Base-by-base conservation (phyloP, 1,140 invertebrate species). In the Cotesia typhae region DNA sequence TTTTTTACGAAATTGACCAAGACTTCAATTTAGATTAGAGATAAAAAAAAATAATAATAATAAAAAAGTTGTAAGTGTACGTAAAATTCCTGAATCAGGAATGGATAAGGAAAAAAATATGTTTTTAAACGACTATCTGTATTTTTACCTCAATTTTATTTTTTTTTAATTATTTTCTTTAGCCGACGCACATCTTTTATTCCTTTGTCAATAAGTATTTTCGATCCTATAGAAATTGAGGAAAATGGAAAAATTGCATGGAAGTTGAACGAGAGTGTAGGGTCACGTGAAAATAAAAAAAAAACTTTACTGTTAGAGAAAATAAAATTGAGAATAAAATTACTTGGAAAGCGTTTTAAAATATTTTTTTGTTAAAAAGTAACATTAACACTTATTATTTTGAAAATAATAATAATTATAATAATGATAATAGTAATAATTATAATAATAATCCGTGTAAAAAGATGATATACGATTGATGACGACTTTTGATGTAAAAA, bases 1-100 rank as follows among this genome's bases (percentile, higher is more conserved):
- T 76, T 80, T 79, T 80, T 63, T 77, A 79, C 68, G 73, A 75
- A 77, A 79, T 74, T 71, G 77, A 80, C 79, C 79, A 80, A 80
- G 61, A 72, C 67, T 75, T 60, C 68, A 63, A 70, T 75, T 74
- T 75, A 60, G 55, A 55, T 64, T 67, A 67, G 20, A 41, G 41
- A 69, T 20, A 67, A 53, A 53, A 67, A 67, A 12, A 35, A 67
- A 67, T n/a, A 52, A 38, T 64, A 64, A 12, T 10, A 14, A 36
- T 47, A 38, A 65, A 37, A 5, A n/a, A 20, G 51, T 47, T 47
- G 41, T 35, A 63, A 63, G 41, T 59, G 57, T 59, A 59, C 17
- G 7, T 59, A 59, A 59, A 9, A 20, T 20, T 59, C 17, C 20
- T 59, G 57, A 59, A 47, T 47, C 41, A 47, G 41, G 41, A 47